These are phyloP conservation scores for Sporophila hypoxantha DNA, from an alignment of 2,113 vertebrate genomes.

Conservation along the genomic window DNA sequence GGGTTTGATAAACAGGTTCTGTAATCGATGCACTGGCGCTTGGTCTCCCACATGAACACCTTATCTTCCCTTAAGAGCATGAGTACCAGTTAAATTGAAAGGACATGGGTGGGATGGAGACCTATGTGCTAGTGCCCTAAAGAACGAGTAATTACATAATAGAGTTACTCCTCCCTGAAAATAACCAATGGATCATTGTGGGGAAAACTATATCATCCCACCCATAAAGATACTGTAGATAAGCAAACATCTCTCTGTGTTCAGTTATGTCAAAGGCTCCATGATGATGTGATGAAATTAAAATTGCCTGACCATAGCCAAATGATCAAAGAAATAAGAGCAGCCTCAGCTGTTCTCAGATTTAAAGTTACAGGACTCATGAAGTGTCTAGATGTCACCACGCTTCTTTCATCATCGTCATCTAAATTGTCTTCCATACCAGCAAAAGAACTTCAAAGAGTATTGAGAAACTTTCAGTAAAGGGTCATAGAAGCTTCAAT, in stretches of 20 bases:
- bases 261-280: neutral
- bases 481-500: neutral
- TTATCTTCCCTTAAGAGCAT: neutral
- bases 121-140: slow-evolving; percentile 25
- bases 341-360: slow-evolving; percentile 5
- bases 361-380: neutral
- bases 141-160: slow-evolving; percentile 6
- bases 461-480: neutral
- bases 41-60: neutral
- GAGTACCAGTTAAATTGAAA: neutral
- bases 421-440: slow-evolving; percentile 8
- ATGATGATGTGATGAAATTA: neutral
- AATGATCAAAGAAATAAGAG: slow-evolving; percentile 23
- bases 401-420: neutral
- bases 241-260: neutral
- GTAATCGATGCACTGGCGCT: neutral
- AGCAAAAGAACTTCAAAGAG: neutral
- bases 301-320: slow-evolving; percentile 1
- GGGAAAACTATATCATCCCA: neutral
- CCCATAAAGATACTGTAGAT: neutral
- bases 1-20: slow-evolving; percentile 24
- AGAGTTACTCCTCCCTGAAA: slow-evolving; percentile 25
- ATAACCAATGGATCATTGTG: slow-evolving; percentile 14
- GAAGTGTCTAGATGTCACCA: slow-evolving; percentile 5
- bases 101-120: neutral